These are phyloP conservation scores for Macrochelys suwanniensis DNA, from an alignment of 2,797 vertebrate genomes.

Conservation along the genomic window DNA sequence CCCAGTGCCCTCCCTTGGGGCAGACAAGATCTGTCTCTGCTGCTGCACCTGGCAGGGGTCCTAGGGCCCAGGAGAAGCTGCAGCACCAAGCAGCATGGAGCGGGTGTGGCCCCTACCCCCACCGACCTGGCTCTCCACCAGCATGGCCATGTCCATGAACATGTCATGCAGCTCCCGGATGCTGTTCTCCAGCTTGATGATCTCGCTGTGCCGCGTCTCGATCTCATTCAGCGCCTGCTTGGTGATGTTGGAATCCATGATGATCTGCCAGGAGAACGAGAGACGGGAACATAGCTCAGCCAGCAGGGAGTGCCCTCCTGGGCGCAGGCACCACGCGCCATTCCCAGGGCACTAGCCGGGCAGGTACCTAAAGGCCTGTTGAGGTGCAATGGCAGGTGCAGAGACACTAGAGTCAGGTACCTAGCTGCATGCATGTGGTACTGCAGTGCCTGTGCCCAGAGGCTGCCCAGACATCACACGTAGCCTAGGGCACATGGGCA, in stretches of 20 bases:
- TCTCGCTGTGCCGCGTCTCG: slow-evolving; percentile 93
- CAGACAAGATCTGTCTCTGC: not conserved
- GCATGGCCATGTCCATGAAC: slow-evolving; percentile 98
- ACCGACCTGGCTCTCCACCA: slow-evolving; percentile 96
- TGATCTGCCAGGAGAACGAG: slow-evolving; percentile 83
- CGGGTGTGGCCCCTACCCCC: not conserved
- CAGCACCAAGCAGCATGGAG: rapidly evolving
- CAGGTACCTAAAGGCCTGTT: rapidly evolving
- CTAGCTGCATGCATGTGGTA: too few species aligned
- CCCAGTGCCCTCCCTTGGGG: not conserved
- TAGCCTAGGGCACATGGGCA: not conserved
- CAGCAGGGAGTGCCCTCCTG: not conserved
- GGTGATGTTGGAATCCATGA: slow-evolving; percentile 95
- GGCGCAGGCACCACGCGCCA: rapidly evolving
- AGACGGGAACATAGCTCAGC: not conserved
- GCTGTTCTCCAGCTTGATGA: slow-evolving; percentile 96
- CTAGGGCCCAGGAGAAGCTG: not conserved
- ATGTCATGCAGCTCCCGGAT: slow-evolving; percentile 96
- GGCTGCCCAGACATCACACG: too few species aligned
- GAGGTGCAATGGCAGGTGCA: not conserved
- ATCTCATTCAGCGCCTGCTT: slow-evolving; percentile 96
- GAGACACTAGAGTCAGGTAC: not conserved
- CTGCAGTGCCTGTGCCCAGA: too few species aligned
- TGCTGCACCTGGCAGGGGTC: not conserved
- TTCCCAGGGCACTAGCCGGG: rapidly evolving